A percentile compares a stretch with the other conserved stretches of the same genome.
phyloP scores from a whole-genome alignment of 2,888 invertebrate species.

The Drosophila neonasuta region DNA sequence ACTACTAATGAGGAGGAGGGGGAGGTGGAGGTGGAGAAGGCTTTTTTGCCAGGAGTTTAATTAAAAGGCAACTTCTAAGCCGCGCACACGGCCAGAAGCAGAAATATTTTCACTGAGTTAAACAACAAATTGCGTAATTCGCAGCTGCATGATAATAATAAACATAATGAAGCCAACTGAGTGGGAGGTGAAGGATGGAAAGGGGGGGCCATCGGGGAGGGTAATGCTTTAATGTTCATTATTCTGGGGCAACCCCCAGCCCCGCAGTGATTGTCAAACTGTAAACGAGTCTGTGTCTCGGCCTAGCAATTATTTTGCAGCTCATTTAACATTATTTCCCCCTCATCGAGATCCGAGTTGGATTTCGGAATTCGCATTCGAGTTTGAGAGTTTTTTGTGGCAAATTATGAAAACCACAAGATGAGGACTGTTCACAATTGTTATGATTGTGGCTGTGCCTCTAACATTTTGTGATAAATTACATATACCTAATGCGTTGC shows the following conservation, averaged over 20 bases:
- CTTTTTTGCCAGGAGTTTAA: conserved; percentile 55
- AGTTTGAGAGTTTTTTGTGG: conserved; percentile 17
- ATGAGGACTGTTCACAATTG: conserved; percentile 30
- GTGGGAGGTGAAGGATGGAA: background rate
- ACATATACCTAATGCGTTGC: conserved; percentile 22
- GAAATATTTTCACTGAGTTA: conserved; percentile 64
- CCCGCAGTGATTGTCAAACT: conserved; percentile 44
- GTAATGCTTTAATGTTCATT: conserved; percentile 24
- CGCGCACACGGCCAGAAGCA: conserved; percentile 40
- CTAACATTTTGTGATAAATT: conserved; percentile 47
- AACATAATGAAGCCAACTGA: conserved; percentile 40
- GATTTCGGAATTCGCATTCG: conserved; percentile 26
- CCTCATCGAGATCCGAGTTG: conserved; percentile 45
- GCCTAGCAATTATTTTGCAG: conserved; percentile 64
- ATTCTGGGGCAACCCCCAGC: background rate
- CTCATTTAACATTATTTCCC: conserved; percentile 66
- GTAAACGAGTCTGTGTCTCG: conserved; percentile 39
- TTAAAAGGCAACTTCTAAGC: conserved; percentile 62
- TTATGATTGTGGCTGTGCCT: conserved; percentile 20
- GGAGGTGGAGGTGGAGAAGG: background rate
- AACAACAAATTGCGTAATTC: conserved; percentile 74
- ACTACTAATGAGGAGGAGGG: conserved; percentile 27
- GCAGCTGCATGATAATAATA: conserved; percentile 60
- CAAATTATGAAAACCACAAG: conserved; percentile 52
- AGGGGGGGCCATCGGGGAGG: background rate